phyloP scores from a whole-genome alignment of 2,888 invertebrate species.

The Argynnis bischoffii region DNA sequence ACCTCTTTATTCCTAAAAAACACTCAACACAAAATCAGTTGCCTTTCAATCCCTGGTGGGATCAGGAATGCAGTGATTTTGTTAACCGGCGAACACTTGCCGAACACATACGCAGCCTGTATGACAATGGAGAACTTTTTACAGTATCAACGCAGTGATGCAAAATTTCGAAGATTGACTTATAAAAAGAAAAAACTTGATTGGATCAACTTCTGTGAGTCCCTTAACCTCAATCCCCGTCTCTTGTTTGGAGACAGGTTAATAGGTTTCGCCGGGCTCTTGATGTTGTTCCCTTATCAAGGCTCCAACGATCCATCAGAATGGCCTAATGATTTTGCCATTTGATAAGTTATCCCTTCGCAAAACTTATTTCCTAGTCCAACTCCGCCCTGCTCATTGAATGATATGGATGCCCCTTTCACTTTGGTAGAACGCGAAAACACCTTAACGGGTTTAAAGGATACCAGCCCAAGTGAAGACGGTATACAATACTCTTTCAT shows the following conservation, averaged over 20 bases:
- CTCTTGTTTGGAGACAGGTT: constrained; percentile 29
- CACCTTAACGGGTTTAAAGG: constrained; percentile 22
- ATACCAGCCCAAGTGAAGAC: constrained; percentile 37
- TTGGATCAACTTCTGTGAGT: constrained; percentile 32
- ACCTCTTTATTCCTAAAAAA: constrained; percentile 20
- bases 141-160: constrained; percentile 14
- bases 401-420: constrained; percentile 30
- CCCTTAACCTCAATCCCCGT: constrained; percentile 24
- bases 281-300: background rate
- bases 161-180: constrained; percentile 23
- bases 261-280: constrained; percentile 22
- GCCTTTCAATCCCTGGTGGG: constrained; percentile 33
- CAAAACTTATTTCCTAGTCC: background rate
- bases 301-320: constrained; percentile 2
- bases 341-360: constrained; percentile 4
- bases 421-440: constrained; percentile 27
- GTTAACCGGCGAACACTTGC: constrained; percentile 14
- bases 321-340: constrained; percentile 14
- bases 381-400: background rate
- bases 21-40: background rate
- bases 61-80: constrained; percentile 26
- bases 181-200: constrained; percentile 27
- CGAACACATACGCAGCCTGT: constrained; percentile 6
- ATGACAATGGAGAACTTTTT: constrained; percentile 30
- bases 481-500: constrained; percentile 38